Evolutionary conservation across 2,797 vertebrate species (phyloP), one percentile per base, ranked within the genome.

Genomic region (Ateles fusciceps): DNA sequence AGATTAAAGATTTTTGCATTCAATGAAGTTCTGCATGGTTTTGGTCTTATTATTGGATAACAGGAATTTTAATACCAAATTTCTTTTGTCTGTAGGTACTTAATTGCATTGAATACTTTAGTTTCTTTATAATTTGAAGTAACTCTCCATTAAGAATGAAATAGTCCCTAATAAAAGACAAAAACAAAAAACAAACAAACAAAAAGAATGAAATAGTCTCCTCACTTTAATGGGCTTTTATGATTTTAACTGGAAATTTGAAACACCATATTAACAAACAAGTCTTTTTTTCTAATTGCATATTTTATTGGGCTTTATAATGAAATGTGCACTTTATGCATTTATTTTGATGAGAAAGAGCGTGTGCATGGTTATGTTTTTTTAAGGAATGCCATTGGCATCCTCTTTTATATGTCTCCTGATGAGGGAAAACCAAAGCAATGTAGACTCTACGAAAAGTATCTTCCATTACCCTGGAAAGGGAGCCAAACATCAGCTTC

Each of bases 171-270:
- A 55, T 55, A 55, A 55, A 55, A 55, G 19, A 22, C 19, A 55
- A 55, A 52, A 55, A 42, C 42, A 42, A 55, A 21, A 52, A 48
- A 48, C 48, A 48, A 52, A 52, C 50, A 55, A 50, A 50, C 50
- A 55, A 21, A 21, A 68, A 74, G 52, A 81, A 52, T 83, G 55
- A 81, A 75, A 64, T 57, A 57, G 3, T 76, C 87, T 4, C 14
- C 92, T 94, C 36, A 90, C 30, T 68, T 57, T 55, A 44, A 57
- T 14, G 85, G 48, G 39, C 44, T 92, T 83, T 48, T 59, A 81
- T 89, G 6, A 71, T 85, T 93, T 85, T 85, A 84, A 79, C 71
- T 85, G 28, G 61, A 89, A 74, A 89, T 94, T 85, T 74, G 39
- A 92, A 92, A 68, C 7, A 36, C 44, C 5, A 0, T 91, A 21